A percentile compares a stretch with the other conserved stretches of the same genome.
Evolutionary conservation across 2,888 invertebrate species (phyloP).

Genomic region (Microctonus aethiopoides): DNA sequence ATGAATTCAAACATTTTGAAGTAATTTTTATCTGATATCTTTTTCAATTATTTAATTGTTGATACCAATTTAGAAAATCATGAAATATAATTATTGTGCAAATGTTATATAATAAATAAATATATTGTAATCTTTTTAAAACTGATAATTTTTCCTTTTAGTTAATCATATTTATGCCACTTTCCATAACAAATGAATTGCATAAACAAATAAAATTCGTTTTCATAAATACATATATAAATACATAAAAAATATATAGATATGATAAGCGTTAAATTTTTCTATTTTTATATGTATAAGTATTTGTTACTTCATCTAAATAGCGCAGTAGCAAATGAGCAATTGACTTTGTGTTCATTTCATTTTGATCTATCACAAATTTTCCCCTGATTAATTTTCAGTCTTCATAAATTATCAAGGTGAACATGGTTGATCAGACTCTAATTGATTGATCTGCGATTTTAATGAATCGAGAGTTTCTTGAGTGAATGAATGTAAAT

Average conservation of each 20-base stretch:
- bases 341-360: neutral
- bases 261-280: neutral
- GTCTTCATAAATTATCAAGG: conserved; percentile 24
- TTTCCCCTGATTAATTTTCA: neutral
- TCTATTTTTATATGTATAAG: neutral
- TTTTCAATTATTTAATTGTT: neutral
- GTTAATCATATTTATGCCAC: neutral
- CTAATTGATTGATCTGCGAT: conserved; percentile 50
- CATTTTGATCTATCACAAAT: conserved; percentile 34
- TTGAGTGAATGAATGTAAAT: conserved; percentile 71
- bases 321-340: neutral
- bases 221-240: neutral
- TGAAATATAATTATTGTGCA: neutral
- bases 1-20: conserved; percentile 36
- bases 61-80: neutral
- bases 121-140: neutral
- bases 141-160: neutral
- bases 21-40: neutral
- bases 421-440: conserved; percentile 24
- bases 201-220: neutral
- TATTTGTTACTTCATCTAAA: neutral
- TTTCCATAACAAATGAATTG: neutral
- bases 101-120: conserved; percentile 8
- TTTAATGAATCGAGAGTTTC: conserved; percentile 65
- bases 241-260: conserved; percentile 23